These are phyloP conservation scores for Tylochromis polylepis DNA, from an alignment of 2,113 vertebrate species.

Conservation along the genomic window DNA sequence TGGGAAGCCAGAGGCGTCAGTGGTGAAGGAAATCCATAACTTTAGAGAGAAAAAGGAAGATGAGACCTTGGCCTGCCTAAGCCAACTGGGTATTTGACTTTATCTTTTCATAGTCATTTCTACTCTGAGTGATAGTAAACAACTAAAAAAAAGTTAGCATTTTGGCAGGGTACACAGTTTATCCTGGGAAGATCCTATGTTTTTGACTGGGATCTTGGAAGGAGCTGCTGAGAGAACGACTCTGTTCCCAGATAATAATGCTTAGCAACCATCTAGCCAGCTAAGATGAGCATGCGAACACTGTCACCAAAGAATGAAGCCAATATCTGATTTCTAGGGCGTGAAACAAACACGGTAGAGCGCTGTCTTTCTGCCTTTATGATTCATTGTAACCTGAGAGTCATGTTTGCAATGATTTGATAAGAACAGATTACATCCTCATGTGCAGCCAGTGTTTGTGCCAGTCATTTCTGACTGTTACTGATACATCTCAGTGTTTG, in stretches of 20 bases:
- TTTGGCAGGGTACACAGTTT: constrained; percentile 17
- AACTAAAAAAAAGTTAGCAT: not conserved
- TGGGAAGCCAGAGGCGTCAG: constrained; percentile 27
- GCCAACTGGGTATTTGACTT: not conserved
- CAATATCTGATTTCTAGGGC: constrained; percentile 6
- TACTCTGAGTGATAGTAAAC: not conserved
- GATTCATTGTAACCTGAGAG: constrained; percentile 22
- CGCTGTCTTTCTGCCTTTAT: not conserved
- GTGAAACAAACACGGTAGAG: not conserved
- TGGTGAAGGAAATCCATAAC: constrained; percentile 9
- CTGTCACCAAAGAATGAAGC: not conserved
- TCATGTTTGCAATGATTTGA: constrained; percentile 5
- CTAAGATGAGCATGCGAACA: constrained; percentile 19
- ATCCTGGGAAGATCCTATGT: constrained; percentile 16
- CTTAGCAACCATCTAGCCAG: constrained; percentile 7
- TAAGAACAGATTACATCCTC: constrained; percentile 17
- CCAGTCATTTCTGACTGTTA: not conserved
- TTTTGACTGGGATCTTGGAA: not conserved
- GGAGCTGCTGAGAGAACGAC: not conserved
- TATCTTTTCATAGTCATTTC: not conserved
- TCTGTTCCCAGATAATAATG: constrained; percentile 27
- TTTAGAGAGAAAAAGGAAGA: not conserved
- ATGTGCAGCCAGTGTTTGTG: not conserved
- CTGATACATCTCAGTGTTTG: not conserved
- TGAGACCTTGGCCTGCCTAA: not conserved